These are phyloP conservation scores for Zootermopsis nevadensis DNA, from an alignment of 2,888 invertebrate genomes.

Conservation along the genomic window DNA sequence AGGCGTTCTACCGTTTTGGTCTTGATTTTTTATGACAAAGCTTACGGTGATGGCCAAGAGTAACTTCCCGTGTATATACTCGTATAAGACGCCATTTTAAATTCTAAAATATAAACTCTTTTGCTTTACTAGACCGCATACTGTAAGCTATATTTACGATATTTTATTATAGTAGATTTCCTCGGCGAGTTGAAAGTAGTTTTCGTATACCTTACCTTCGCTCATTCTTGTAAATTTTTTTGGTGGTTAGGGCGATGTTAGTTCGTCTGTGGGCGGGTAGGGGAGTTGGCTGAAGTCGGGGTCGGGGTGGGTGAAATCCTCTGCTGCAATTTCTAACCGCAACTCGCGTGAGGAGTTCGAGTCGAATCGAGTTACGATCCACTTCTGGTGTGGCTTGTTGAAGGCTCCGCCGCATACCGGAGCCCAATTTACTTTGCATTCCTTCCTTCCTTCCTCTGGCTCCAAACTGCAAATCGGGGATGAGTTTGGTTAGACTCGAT, in stretches of 20 bases:
- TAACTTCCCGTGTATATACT: constrained; percentile 5
- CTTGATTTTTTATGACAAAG: not conserved
- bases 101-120: constrained; percentile 12
- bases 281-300: not conserved
- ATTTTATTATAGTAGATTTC: constrained; percentile 15
- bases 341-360: not conserved
- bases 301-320: constrained; percentile 1
- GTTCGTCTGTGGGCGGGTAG: not conserved
- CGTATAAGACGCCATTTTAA: not conserved
- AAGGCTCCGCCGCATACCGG: constrained; percentile 15
- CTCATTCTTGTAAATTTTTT: constrained; percentile 16
- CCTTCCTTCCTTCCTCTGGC: constrained; percentile 17
- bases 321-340: constrained; percentile 21
- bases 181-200: constrained; percentile 14
- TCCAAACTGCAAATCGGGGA: constrained; percentile 4
- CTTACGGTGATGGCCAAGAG: not conserved
- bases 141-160: constrained; percentile 1
- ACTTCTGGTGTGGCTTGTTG: constrained; percentile 26
- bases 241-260: constrained; percentile 12
- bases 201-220: constrained; percentile 8
- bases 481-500: constrained; percentile 9
- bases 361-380: constrained; percentile 14
- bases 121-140: not conserved
- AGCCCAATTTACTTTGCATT: constrained; percentile 33
- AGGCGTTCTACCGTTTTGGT: not conserved